Evolutionary conservation across 1,140 invertebrate genomes (phyloP).

Genomic region (Danaus melanippus): DNA sequence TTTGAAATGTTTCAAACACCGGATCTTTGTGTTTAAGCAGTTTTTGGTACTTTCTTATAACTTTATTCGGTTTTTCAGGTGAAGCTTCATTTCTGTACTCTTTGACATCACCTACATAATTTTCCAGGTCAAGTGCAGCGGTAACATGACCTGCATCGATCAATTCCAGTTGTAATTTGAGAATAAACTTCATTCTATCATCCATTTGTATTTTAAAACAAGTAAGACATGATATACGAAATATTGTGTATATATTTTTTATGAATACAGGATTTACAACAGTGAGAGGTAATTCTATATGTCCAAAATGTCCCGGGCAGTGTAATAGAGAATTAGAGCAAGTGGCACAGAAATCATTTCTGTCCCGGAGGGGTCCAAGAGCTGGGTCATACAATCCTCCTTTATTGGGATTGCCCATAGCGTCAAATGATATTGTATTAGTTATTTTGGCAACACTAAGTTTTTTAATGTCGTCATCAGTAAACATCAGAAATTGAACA

Average conservation of each 20-base stretch:
- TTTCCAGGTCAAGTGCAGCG: slow-evolving; percentile 79
- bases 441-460: slow-evolving; percentile 90
- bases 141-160: slow-evolving; percentile 82
- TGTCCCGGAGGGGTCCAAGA: slow-evolving; percentile 77
- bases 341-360: slow-evolving; percentile 84
- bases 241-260: slow-evolving; percentile 78
- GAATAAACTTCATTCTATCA: slow-evolving; percentile 76
- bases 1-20: slow-evolving; percentile 56
- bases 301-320: slow-evolving; percentile 96
- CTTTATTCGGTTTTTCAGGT: slow-evolving; percentile 40
- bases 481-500: slow-evolving; percentile 81
- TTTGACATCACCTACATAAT: slow-evolving; percentile 64
- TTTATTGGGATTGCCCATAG: slow-evolving; percentile 83
- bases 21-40: slow-evolving; percentile 55
- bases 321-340: slow-evolving; percentile 79
- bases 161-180: slow-evolving; percentile 83
- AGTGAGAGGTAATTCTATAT: slow-evolving; percentile 92
- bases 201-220: slow-evolving; percentile 83
- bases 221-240: slow-evolving; percentile 79
- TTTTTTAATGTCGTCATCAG: slow-evolving; percentile 86
- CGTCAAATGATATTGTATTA: slow-evolving; percentile 88
- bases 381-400: slow-evolving; percentile 91
- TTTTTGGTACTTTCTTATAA: slow-evolving; percentile 59
- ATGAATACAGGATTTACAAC: slow-evolving; percentile 95
- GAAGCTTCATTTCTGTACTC: slow-evolving; percentile 33